phyloP scores from a whole-genome alignment of 2,113 vertebrate species.

The Larimichthys crocea region DNA sequence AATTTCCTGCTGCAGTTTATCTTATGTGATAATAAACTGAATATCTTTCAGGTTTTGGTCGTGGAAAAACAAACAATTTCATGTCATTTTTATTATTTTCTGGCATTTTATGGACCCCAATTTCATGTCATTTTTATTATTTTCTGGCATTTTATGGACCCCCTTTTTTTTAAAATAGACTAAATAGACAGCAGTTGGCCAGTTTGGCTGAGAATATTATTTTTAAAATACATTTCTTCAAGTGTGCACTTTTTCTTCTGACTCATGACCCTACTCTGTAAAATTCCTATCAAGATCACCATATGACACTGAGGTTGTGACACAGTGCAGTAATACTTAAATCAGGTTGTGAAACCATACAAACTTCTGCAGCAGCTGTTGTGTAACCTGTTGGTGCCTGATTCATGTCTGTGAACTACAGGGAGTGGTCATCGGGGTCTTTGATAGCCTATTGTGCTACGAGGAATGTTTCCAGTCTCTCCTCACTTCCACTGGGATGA shows the following conservation, averaged over 20 bases:
- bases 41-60: too few relatives aligned
- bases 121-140: too few relatives aligned
- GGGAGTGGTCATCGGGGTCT: slow-evolving; percentile 69
- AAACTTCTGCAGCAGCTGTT: slow-evolving; percentile 45
- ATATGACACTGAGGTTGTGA: slow-evolving; percentile 9
- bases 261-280: not conserved
- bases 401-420: slow-evolving; percentile 57
- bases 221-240: not conserved
- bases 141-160: too few relatives aligned
- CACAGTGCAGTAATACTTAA: not conserved
- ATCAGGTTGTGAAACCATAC: slow-evolving; percentile 53
- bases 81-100: too few relatives aligned
- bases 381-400: slow-evolving; percentile 58
- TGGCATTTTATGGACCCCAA: too few relatives aligned
- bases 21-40: too few relatives aligned
- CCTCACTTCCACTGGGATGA: slow-evolving; percentile 62
- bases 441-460: slow-evolving; percentile 77
- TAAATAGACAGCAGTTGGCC: too few relatives aligned
- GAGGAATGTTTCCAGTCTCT: slow-evolving; percentile 78
- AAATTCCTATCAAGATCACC: not conserved
- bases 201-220: too few relatives aligned
- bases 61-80: too few relatives aligned
- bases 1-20: too few relatives aligned
- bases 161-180: too few relatives aligned
- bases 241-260: slow-evolving; percentile 2